These are phyloP conservation scores for Phaonia tiefii DNA, from an alignment of 2,888 invertebrate species.

Conservation along the genomic window DNA sequence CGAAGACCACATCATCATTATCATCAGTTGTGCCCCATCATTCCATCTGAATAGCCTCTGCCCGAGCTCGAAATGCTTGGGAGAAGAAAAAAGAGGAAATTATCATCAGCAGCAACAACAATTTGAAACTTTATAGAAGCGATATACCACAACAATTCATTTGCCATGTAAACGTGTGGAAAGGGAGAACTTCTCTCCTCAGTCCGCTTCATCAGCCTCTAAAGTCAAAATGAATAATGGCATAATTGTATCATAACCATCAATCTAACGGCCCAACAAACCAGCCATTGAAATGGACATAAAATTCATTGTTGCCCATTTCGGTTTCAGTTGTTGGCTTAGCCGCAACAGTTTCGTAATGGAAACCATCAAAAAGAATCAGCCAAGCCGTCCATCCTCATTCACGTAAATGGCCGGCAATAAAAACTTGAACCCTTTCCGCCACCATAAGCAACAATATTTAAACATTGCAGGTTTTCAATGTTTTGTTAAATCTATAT, in stretches of 20 bases:
- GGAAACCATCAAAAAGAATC: slow-evolving; percentile 36
- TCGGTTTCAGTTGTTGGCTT: slow-evolving; percentile 33
- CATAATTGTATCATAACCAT: slow-evolving; percentile 64
- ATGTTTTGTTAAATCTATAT: background rate
- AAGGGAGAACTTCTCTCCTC: slow-evolving; percentile 55
- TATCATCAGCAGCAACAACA: background rate
- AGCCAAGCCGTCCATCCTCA: slow-evolving; percentile 11
- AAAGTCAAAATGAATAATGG: slow-evolving; percentile 62
- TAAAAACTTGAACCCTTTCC: slow-evolving; percentile 37
- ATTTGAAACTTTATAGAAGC: too few relatives aligned
- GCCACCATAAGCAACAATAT: background rate
- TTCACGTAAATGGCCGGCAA: slow-evolving; percentile 49
- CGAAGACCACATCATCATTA: slow-evolving; percentile 34
- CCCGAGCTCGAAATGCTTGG: too few relatives aligned
- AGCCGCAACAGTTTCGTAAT: slow-evolving; percentile 39
- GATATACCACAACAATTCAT: background rate
- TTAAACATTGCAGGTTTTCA: slow-evolving; percentile 14
- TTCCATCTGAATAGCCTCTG: slow-evolving; percentile 27
- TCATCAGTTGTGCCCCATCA: slow-evolving; percentile 15
- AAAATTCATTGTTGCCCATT: slow-evolving; percentile 47
- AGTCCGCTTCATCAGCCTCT: slow-evolving; percentile 45
- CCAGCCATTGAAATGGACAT: slow-evolving; percentile 56
- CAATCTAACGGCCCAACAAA: slow-evolving; percentile 55
- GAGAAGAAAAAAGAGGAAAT: slow-evolving; percentile 24
- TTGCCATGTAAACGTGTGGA: background rate